phyloP scores from a whole-genome alignment of 1,140 invertebrate genomes.

The Chrysoperla carnea region DNA sequence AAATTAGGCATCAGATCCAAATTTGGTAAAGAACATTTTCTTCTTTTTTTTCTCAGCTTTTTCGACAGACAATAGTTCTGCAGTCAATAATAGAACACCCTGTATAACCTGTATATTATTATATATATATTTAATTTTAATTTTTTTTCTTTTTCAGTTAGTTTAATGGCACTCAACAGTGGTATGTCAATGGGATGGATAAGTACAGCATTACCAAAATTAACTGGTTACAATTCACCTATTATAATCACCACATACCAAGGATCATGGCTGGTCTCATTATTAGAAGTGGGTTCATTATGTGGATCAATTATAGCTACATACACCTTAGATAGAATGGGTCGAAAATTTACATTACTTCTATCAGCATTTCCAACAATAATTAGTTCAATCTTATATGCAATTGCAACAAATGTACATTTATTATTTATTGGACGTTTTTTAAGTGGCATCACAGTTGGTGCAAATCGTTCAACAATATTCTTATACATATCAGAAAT shows the following conservation, averaged over 20 bases:
- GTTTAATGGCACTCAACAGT: slow-evolving; percentile 5
- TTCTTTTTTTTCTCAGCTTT: too few relatives aligned
- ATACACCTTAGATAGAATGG: slow-evolving; percentile 24
- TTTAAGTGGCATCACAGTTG: too few relatives aligned
- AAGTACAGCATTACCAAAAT: slow-evolving; percentile 25
- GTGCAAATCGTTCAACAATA: too few relatives aligned
- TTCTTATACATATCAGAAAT: too few relatives aligned
- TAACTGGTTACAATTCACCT: slow-evolving; percentile 14
- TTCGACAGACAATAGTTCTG: too few relatives aligned
- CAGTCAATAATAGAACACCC: too few relatives aligned
- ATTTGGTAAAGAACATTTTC: too few relatives aligned
- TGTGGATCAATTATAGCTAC: background rate
- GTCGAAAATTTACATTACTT: slow-evolving; percentile 42
- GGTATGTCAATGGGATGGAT: slow-evolving; percentile 31
- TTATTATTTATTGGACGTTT: too few relatives aligned
- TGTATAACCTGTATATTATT: too few relatives aligned
- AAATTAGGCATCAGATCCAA: too few relatives aligned
- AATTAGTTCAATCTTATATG: slow-evolving; percentile 25
- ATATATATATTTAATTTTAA: too few relatives aligned
- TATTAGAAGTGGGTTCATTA: background rate
- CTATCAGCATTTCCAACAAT: slow-evolving; percentile 34
- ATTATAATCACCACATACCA: slow-evolving; percentile 28
- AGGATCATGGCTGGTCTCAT: slow-evolving; percentile 34
- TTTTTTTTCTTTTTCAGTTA: slow-evolving; percentile 1
- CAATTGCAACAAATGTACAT: too few relatives aligned